Percentiles rank a stretch among this genome's conserved stretches.
These are phyloP conservation scores for Hydrolagus colliei DNA, from an alignment of 2,797 vertebrate species.

Conservation along the genomic window DNA sequence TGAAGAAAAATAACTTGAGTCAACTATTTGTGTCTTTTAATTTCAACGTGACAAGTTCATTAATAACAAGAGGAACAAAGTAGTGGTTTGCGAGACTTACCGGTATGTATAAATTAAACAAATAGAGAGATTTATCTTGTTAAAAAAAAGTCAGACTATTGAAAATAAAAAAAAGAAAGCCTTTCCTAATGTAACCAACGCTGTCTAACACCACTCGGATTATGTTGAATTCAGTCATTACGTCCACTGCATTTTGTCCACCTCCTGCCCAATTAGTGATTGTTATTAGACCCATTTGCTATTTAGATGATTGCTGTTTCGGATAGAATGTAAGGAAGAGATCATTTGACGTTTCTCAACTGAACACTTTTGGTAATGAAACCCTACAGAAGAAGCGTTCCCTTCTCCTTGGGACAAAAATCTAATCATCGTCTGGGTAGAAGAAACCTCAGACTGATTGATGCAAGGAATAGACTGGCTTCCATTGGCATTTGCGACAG, in stretches of 20 bases:
- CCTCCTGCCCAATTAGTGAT: not conserved
- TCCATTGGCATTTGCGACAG: conserved; percentile 36
- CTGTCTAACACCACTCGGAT: not conserved
- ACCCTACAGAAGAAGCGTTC: not conserved
- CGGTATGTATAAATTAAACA: not conserved
- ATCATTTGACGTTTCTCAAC: not conserved
- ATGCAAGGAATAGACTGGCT: not conserved
- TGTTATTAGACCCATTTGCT: not conserved
- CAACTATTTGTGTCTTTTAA: not conserved
- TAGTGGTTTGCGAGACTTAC: not conserved
- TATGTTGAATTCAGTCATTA: not conserved
- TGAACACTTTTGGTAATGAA: conserved; percentile 2
- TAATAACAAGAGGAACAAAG: not conserved
- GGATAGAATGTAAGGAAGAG: not conserved
- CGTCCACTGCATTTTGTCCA: conserved; percentile 17
- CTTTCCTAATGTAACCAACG: not conserved
- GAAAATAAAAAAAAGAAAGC: conserved; percentile 22
- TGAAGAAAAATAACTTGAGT: not conserved
- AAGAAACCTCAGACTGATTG: not conserved
- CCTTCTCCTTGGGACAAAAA: not conserved
- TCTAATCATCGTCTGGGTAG: not conserved
- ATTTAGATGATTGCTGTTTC: not conserved
- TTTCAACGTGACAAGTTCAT: not conserved
- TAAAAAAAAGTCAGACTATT: not conserved
- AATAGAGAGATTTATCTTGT: not conserved